Conservation (phyloP, 2,113 vertebrate genomes). For the Sclerurus mexicanus region DNA sequence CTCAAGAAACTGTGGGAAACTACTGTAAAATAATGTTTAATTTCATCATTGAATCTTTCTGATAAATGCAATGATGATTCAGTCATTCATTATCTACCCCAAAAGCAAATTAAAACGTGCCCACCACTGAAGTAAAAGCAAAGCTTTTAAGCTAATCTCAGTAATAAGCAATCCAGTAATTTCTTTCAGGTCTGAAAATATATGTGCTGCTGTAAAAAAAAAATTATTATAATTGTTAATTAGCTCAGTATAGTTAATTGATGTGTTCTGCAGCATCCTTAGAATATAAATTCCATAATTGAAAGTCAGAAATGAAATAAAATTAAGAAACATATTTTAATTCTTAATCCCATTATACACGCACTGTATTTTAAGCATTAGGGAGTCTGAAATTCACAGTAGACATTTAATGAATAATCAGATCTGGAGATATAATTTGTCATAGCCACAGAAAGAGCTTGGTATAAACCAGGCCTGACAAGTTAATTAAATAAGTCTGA, state of each 20-base stretch:
- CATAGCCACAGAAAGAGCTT: not conserved
- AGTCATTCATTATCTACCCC: not conserved
- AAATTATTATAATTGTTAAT: not conserved
- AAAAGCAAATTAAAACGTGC: not conserved
- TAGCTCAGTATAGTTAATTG: not conserved
- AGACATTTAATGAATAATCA: slow-evolving; percentile 29
- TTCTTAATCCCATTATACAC: slow-evolving; percentile 4
- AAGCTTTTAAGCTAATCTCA: not conserved
- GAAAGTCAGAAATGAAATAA: slow-evolving; percentile 1
- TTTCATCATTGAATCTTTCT: not conserved
- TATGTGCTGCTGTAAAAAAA: not conserved
- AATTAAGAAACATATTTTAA: slow-evolving; percentile 4
- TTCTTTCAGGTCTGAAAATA: not conserved
- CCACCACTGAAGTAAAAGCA: not conserved
- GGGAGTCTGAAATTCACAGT: slow-evolving; percentile 16
- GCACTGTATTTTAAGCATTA: slow-evolving; percentile 5
- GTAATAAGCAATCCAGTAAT: not conserved
- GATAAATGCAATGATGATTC: not conserved
- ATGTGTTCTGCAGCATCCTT: not conserved
- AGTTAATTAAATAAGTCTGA: slow-evolving; percentile 27
- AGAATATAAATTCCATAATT: not conserved
- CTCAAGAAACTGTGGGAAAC: not conserved
- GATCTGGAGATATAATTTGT: slow-evolving; percentile 28
- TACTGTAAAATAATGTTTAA: not conserved
- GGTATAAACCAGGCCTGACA: slow-evolving; percentile 7